A percentile compares a stretch with the other conserved stretches of the same genome.
Evolutionary conservation across 2,113 vertebrate species (phyloP).

Genomic region (Lepus europaeus): DNA sequence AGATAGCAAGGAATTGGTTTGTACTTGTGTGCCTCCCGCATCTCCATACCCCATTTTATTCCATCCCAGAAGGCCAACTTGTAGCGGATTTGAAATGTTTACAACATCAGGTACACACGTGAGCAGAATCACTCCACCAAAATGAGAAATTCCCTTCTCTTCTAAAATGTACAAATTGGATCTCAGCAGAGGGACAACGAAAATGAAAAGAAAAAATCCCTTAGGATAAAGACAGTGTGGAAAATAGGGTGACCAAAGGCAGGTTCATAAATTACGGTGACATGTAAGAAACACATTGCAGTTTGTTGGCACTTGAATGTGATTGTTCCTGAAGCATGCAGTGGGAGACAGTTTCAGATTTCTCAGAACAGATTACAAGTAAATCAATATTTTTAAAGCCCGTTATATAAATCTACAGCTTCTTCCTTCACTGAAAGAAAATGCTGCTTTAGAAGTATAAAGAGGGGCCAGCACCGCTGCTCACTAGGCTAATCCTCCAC

Average conservation of each 20-base stretch:
- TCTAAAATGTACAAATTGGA: slow-evolving; percentile 37
- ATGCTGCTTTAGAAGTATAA: neutral
- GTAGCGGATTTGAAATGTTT: slow-evolving; percentile 41
- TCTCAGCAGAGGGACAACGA: neutral
- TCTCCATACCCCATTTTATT: neutral
- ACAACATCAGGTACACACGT: neutral
- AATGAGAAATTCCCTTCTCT: slow-evolving; percentile 30
- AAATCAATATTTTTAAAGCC: neutral
- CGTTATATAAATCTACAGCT: neutral
- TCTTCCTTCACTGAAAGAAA: neutral
- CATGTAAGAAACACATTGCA: neutral
- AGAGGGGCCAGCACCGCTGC: too few relatives aligned
- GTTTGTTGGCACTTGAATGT: neutral
- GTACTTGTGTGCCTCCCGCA: neutral
- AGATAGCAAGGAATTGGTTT: neutral
- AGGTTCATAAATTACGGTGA: too few relatives aligned
- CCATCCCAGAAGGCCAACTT: neutral
- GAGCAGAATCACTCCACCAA: neutral
- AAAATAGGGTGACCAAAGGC: slow-evolving; percentile 35
- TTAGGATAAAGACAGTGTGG: slow-evolving; percentile 12
- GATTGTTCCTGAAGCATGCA: slow-evolving; percentile 25
- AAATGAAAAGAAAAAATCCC: neutral
- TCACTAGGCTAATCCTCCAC: too few relatives aligned
- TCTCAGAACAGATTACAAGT: neutral
- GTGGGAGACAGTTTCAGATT: neutral